Base-by-base conservation (phyloP, 2,113 vertebrate species). In the Dissostichus mawsoni region DNA sequence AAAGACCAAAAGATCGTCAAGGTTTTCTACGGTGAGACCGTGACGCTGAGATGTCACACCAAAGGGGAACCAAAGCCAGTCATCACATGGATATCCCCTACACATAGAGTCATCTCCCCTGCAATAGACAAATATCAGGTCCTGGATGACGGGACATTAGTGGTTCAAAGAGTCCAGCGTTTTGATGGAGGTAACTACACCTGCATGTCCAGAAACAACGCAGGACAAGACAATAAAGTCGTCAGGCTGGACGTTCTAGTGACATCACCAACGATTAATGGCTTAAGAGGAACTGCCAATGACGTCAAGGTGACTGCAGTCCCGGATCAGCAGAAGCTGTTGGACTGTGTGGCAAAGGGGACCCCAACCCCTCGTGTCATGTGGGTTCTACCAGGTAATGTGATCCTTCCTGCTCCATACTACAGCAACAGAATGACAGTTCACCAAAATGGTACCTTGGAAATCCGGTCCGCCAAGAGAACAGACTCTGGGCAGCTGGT, bases 141-240 rank as follows among this genome's bases (percentile, higher is more conserved):
- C 2, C 92, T 92, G 11, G 86, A 80, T 5, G 96, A 98, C 44
- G 98, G 97, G 0, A 96, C 96, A 0, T 84, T 99, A 2, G 89
- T 97, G 10, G 95, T 99, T 69, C 96, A 95, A 61, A 97, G 96
- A 50, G 93, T 91, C 0, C 97, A 97, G 86, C 94, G 96, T 18
- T 95, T 94, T 7, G 98, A 99, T 91, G 95, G 82, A 0, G 98
- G 98, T 6, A 98, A 98, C 86, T 99, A 99, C 82, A 98, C 96
- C 0, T 99, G 98, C 3, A 62, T 95, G 20, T 96, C 92, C 0
- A 83, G 93, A 1, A 97, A 96, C 90, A 89, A 82, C 0, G 96
- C 94, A 1, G 97, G 98, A 2, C 96, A 97, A 82, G 96, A 96
- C 82, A 73, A 90, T 10, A 96, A 95, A 48, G 82, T 93, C 0